A percentile compares a stretch with the other conserved stretches of the same genome.
These are phyloP conservation scores for Scleropages formosus DNA, from an alignment of 2,797 vertebrate genomes.

Conservation along the genomic window DNA sequence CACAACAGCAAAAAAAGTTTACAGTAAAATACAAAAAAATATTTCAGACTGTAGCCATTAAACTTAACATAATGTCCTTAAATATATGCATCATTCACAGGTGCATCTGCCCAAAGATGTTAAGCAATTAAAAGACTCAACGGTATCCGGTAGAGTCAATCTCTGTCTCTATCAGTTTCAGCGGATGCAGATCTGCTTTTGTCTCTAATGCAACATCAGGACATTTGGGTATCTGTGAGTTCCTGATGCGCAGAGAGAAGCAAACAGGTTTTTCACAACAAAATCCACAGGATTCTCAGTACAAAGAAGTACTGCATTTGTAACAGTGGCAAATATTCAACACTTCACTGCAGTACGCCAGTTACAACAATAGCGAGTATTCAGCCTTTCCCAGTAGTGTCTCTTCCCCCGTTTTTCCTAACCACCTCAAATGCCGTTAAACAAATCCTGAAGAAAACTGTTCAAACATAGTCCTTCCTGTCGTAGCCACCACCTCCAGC, in stretches of 20 bases:
- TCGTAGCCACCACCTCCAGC: slow-evolving; percentile 71
- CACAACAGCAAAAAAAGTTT: slow-evolving; percentile 19
- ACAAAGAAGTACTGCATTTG: too few relatives aligned
- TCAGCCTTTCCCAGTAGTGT: slow-evolving; percentile 47
- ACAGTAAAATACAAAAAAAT: neutral
- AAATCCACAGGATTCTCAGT: slow-evolving; percentile 11
- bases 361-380: too few relatives aligned
- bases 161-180: neutral
- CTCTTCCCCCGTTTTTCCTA: slow-evolving; percentile 23
- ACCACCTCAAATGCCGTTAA: neutral
- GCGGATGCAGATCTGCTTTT: neutral
- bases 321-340: slow-evolving; percentile 8
- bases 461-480: slow-evolving; percentile 88
- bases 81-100: slow-evolving; percentile 10
- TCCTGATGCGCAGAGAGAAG: neutral
- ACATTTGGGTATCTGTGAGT: slow-evolving; percentile 19
- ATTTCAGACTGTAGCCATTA: neutral
- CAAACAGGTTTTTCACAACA: slow-evolving; percentile 4
- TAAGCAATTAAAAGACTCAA: neutral
- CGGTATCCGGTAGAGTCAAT: neutral
- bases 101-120: slow-evolving; percentile 19
- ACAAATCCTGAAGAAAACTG: neutral
- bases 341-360: slow-evolving; percentile 36
- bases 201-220: slow-evolving; percentile 15
- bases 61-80: neutral